Evolutionary conservation across 2,113 vertebrate species (phyloP).

Genomic region (Conger conger): DNA sequence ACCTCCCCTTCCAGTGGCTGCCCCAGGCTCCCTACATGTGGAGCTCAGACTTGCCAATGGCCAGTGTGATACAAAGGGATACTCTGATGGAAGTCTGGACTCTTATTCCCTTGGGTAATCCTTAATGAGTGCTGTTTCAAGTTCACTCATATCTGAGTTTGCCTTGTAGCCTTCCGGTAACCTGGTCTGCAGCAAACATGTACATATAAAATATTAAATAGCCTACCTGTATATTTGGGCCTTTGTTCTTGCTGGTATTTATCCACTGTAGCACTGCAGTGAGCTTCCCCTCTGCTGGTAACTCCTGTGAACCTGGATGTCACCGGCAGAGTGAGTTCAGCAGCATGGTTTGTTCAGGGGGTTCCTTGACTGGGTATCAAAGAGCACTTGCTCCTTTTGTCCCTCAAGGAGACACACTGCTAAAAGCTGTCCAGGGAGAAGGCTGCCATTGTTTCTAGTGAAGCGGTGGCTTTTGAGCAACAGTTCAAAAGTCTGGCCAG

Average conservation of each 20-base stretch:
- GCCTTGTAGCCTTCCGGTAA: too few relatives aligned
- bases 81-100: constrained; percentile 47
- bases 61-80: constrained; percentile 56
- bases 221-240: too few relatives aligned
- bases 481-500: neutral
- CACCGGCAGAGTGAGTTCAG: constrained; percentile 22
- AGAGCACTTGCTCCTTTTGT: neutral
- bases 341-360: neutral
- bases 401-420: constrained; percentile 10
- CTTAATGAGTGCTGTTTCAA: too few relatives aligned
- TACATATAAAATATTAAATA: too few relatives aligned
- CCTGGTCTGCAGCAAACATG: constrained; percentile 43
- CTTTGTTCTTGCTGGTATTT: constrained; percentile 23
- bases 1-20: constrained; percentile 38
- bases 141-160: too few relatives aligned
- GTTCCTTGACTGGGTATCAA: neutral
- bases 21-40: constrained; percentile 51
- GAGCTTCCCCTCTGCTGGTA: constrained; percentile 12
- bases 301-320: constrained; percentile 19
- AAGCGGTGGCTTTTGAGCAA: neutral
- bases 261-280: constrained; percentile 35
- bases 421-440: neutral
- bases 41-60: constrained; percentile 62
- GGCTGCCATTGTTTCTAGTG: constrained; percentile 19
- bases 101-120: neutral